Conservation (phyloP, 2,797 vertebrate genomes). For the Poecile montanus region DNA sequence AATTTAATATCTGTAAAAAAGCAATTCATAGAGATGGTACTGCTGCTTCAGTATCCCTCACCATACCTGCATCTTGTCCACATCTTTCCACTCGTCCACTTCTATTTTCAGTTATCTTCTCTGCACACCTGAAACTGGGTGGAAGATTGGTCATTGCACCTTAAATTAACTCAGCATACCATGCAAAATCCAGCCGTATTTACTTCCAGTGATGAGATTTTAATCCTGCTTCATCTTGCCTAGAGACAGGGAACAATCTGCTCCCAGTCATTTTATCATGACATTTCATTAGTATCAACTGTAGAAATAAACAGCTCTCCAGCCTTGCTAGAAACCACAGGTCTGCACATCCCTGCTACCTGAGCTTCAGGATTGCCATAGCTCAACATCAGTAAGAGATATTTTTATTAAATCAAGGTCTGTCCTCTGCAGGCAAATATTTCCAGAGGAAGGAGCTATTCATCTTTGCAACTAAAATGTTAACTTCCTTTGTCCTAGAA, state of each 20-base stretch:
- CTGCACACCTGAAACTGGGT: background rate
- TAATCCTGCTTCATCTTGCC: background rate
- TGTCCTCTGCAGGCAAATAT: background rate
- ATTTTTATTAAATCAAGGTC: background rate
- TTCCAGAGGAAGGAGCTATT: background rate
- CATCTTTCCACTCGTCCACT: background rate
- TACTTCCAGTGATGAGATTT: background rate
- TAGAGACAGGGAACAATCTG: background rate
- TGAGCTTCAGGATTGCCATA: background rate
- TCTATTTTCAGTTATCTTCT: background rate
- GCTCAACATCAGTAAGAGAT: background rate
- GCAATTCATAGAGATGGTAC: background rate
- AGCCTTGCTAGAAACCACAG: background rate
- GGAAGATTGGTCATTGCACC: background rate
- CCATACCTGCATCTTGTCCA: background rate
- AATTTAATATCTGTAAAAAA: background rate
- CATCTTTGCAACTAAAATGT: background rate
- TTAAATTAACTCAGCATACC: background rate
- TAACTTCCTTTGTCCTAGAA: background rate
- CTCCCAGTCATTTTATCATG: background rate
- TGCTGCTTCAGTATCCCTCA: background rate
- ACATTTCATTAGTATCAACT: background rate
- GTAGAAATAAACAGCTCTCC: background rate
- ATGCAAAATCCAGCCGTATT: background rate
- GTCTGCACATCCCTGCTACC: background rate